Conservation (phyloP, 1,140 invertebrate genomes). For the Micrasema minimum region DNA sequence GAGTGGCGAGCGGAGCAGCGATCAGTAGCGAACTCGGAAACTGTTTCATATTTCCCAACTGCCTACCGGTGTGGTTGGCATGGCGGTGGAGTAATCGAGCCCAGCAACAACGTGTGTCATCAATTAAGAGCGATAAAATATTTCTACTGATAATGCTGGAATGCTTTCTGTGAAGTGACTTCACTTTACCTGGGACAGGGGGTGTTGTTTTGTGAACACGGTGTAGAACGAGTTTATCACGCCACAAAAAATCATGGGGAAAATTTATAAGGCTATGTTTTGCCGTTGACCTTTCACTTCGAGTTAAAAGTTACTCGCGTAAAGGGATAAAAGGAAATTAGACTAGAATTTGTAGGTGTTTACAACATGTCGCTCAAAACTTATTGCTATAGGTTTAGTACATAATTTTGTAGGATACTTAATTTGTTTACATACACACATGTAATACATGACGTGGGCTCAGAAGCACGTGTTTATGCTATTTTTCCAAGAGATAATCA, state of each 20-base stretch:
- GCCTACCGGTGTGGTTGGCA: no score
- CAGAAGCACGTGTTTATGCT: neutral
- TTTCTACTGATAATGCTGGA: neutral
- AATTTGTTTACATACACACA: neutral
- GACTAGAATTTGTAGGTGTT: no score
- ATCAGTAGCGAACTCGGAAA: conserved; percentile 1
- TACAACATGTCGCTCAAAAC: no score
- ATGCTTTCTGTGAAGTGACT: neutral
- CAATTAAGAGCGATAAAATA: neutral
- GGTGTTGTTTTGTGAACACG: neutral
- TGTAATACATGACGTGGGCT: neutral
- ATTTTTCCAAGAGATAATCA: no score
- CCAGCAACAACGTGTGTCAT: neutral
- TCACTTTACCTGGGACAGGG: neutral
- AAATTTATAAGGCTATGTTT: conserved; percentile 8
- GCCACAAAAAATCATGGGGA: conserved; percentile 16
- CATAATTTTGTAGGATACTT: no score
- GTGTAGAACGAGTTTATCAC: conserved; percentile 24
- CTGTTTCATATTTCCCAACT: neutral
- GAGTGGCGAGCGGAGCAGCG: neutral
- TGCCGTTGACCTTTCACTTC: conserved; percentile 15
- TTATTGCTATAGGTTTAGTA: no score
- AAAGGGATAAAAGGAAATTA: no score
- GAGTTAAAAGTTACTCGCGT: neutral
- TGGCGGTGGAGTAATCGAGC: conserved; percentile 1